These are phyloP conservation scores for Phyllotreta cruciferae DNA, from an alignment of 2,888 invertebrate genomes.

Conservation along the genomic window DNA sequence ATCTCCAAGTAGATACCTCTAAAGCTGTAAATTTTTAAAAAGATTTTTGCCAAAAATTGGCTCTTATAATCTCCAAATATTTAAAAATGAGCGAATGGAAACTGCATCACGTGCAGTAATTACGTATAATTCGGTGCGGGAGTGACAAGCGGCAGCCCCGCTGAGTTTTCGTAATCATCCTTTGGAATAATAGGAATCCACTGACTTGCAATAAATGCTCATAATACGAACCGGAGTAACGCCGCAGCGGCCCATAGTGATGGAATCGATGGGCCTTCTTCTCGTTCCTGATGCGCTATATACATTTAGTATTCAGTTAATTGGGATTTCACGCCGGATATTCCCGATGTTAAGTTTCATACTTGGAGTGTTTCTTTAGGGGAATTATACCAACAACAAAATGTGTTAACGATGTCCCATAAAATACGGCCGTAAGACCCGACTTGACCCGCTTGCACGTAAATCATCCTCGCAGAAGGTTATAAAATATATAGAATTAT, in stretches of 20 bases:
- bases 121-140: constrained; percentile 58
- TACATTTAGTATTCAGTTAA: constrained; percentile 8
- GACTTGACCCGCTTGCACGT: constrained; percentile 4
- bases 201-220: constrained; percentile 61
- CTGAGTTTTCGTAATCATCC: constrained; percentile 59
- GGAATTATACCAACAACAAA: background rate
- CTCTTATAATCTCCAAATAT: no score
- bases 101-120: constrained; percentile 57
- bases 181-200: constrained; percentile 59
- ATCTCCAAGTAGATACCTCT: no score
- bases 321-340: constrained; percentile 13
- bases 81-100: constrained; percentile 54
- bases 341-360: background rate
- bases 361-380: no score
- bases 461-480: constrained; percentile 18
- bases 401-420: constrained; percentile 15
- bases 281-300: constrained; percentile 8
- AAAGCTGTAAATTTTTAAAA: no score
- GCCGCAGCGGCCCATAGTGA: constrained; percentile 35
- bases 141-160: constrained; percentile 57
- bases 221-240: constrained; percentile 44
- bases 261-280: constrained; percentile 11
- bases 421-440: constrained; percentile 19
- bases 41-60: no score
- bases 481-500: constrained; percentile 20